Percentiles rank a stretch among this genome's conserved stretches.
These are phyloP conservation scores for Clarias platycephalus DNA, from an alignment of 2,797 vertebrate species.

Conservation along the genomic window DNA sequence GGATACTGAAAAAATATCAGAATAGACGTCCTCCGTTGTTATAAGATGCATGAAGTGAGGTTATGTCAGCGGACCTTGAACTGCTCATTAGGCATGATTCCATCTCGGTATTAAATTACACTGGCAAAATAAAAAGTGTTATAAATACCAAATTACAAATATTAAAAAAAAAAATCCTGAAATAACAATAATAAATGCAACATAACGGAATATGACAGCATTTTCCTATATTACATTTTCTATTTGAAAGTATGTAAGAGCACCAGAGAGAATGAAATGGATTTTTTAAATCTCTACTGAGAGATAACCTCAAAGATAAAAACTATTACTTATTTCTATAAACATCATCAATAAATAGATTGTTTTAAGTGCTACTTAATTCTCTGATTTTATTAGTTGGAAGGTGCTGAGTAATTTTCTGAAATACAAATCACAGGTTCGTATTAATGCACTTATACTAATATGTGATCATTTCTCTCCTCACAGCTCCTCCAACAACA, in stretches of 20 bases:
- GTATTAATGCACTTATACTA: not conserved
- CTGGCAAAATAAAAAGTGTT: not conserved
- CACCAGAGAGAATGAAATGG: not conserved
- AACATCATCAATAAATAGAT: not conserved
- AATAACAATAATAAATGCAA: not conserved
- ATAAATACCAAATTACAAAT: not conserved
- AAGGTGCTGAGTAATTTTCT: not conserved
- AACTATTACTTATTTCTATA: not conserved
- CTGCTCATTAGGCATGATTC: conserved; percentile 11
- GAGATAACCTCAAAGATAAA: too few species aligned
- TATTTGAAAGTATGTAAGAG: not conserved
- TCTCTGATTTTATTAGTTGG: not conserved
- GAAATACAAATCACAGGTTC: not conserved
- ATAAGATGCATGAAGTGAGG: conserved; percentile 9
- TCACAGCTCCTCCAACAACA: not conserved
- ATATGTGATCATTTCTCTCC: not conserved
- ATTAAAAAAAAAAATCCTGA: not conserved
- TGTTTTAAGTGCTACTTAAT: not conserved
- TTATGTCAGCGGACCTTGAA: not conserved
- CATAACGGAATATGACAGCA: not conserved
- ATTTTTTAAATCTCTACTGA: not conserved
- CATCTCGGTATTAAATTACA: not conserved
- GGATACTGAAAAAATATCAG: conserved; percentile 24
- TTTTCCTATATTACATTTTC: not conserved
- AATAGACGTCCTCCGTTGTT: conserved; percentile 1